phyloP scores from a whole-genome alignment of 2,797 vertebrate species.

The Rhynchonycteris naso region DNA sequence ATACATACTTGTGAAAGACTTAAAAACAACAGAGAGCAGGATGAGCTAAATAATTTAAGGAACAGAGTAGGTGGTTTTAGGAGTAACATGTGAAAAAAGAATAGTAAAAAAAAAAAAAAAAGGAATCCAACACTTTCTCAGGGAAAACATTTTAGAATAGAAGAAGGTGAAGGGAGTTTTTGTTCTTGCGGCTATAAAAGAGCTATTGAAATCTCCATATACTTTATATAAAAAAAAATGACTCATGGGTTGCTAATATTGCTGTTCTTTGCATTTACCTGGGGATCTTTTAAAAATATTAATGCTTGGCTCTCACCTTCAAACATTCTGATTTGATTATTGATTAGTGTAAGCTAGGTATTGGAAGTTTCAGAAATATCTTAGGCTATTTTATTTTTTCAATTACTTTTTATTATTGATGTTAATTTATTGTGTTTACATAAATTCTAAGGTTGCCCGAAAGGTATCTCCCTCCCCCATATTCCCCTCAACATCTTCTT shows the following conservation, averaged over 20 bases:
- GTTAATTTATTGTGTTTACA: too few relatives aligned
- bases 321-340: slow-evolving; percentile 60
- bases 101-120: background rate
- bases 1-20: background rate
- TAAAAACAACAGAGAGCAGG: background rate
- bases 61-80: background rate
- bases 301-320: background rate
- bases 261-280: slow-evolving; percentile 11
- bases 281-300: slow-evolving; percentile 47
- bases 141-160: background rate
- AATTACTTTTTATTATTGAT: too few relatives aligned
- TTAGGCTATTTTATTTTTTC: background rate
- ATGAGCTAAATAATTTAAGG: background rate
- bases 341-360: background rate
- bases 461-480: too few relatives aligned
- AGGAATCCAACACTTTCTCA: background rate
- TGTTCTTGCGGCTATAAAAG: background rate
- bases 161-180: background rate
- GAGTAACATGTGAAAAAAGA: background rate
- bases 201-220: background rate
- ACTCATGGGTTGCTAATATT: slow-evolving; percentile 34
- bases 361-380: slow-evolving; percentile 25
- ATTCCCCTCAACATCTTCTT: too few relatives aligned
- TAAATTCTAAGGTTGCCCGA: too few relatives aligned
- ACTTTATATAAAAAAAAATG: slow-evolving; percentile 56